Conservation (phyloP, 2,113 vertebrate genomes). For the Platycercus adscitus region DNA sequence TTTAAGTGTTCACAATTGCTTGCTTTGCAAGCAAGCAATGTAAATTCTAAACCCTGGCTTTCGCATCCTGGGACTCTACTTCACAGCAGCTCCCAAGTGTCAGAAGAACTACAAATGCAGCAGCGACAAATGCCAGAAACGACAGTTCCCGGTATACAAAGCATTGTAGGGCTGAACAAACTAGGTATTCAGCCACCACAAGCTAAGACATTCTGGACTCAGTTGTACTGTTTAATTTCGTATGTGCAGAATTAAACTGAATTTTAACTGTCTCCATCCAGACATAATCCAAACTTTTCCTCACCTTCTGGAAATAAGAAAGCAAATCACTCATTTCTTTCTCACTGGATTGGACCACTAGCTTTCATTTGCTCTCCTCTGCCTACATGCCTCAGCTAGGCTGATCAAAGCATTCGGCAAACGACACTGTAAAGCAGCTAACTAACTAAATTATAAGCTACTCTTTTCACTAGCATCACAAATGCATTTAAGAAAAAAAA, state of each 20-base stretch:
- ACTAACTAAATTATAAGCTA: not conserved
- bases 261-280: not conserved
- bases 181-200: not conserved
- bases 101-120: not conserved
- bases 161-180: not conserved
- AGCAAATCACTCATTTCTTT: not conserved
- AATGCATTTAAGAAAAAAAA: not conserved
- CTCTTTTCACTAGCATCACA: not conserved
- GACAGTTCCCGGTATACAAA: not conserved
- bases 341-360: not conserved
- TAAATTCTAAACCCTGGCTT: not conserved
- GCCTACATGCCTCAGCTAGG: not conserved
- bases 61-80: not conserved
- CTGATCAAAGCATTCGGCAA: not conserved
- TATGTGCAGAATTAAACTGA: not conserved
- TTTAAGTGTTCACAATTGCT: not conserved
- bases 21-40: not conserved
- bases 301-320: not conserved
- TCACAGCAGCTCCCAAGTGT: not conserved
- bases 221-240: not conserved
- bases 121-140: not conserved
- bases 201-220: not conserved
- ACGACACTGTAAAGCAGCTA: not conserved
- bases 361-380: not conserved
- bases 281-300: not conserved